Evolutionary conservation across 1,140 invertebrate genomes (phyloP), one percentile per base, ranked within the genome.

Genomic region (Micrasema longulum): DNA sequence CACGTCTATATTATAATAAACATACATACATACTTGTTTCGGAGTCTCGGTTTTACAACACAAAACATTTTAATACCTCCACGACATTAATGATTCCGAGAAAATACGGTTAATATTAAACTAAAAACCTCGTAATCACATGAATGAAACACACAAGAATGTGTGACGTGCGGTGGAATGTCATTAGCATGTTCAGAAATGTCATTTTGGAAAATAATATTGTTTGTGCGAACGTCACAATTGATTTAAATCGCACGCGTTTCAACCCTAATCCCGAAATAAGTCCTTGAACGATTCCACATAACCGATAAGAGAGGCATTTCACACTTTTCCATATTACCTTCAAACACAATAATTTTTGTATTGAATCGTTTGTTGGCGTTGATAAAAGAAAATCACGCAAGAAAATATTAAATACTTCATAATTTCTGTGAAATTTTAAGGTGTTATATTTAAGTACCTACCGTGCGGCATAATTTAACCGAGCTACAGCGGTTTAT

Each of bases 171-270:
- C 18, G 36, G 14, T 23, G 26, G 35, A 60, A 60, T 38, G 16
- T 60, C 55, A 60, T 60, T 60, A 60, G 38, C 55, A 20, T 35
- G 35, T 11, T 60, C 22, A 31, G 22, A 38, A 41, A 60, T 43
- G 55, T 38, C 55, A 60, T 60, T 60, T 43, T 14, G 35, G 12
- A 22, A 60, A 43, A 41, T 60, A 60, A 60, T 60, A 60, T 41
- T 31, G 23, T 43, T 52, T 52, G 48, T 43, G 55, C 7, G 55
- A 41, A 41, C 36, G 55, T 60, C 35, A 43, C 35, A 35, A 60
- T 60, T 60, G 55, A 60, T 60, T 60, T 60, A 60, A 60, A 60
- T 60, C 35, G 55, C 20, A 38, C 35, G 55, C 36, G 55, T 38
- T 60, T 31, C 26, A 31, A 31, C 26, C 38, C 36, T 60, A 35